Base-by-base conservation (phyloP, 2,797 vertebrate species). In the Schizopygopsis malacanthus region DNA sequence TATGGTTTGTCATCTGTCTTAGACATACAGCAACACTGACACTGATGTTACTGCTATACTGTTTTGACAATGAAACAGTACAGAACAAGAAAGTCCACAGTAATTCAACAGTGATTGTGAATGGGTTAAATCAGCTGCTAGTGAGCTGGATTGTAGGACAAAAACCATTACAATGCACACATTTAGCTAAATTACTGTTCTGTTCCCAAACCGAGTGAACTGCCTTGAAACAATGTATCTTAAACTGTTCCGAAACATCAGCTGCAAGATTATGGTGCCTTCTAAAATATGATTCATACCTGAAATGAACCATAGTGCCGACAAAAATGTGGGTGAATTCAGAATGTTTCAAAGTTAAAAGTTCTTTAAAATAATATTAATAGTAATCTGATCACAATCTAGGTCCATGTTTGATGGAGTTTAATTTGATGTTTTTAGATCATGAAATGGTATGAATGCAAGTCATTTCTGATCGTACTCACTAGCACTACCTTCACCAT, bases 381-480 rank as follows among this genome's bases (percentile, higher is more conserved):
- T 20, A 25, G 22, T 22, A 71, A 16, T 41, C 4, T 11, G 33
- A 56, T 70, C 45, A 54, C 10, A 50, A 28, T 41, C 22, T 45
- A 20, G 45, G 7, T 69, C 7, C 15, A 45, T 43, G 5, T 20
- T 56, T 25, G 37, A 52, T 39, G 9, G 6, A 41, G 20, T 39
- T 71, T 4, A 2, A 65, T 65, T 18, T 6, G 0, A 84, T 37
- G 33, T 63, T 70, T 77, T 25, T 50, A 79, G 72, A 70, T 84
- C 65, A 70, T 39, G 25, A 87, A 89, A 87, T 86, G 84, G 71
- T 77, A 85, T 80, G 43, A 83, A 52, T 18, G 22, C 72, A 25
- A 25, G 25, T 84, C 82, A 88, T 90, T 90, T 90, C 63, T 80
- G 52, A 71, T 50, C 15, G 11, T 22, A 86, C 86, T 88, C 82